These are phyloP conservation scores for Cactoblastis cactorum DNA, from an alignment of 2,888 invertebrate genomes.

Conservation along the genomic window DNA sequence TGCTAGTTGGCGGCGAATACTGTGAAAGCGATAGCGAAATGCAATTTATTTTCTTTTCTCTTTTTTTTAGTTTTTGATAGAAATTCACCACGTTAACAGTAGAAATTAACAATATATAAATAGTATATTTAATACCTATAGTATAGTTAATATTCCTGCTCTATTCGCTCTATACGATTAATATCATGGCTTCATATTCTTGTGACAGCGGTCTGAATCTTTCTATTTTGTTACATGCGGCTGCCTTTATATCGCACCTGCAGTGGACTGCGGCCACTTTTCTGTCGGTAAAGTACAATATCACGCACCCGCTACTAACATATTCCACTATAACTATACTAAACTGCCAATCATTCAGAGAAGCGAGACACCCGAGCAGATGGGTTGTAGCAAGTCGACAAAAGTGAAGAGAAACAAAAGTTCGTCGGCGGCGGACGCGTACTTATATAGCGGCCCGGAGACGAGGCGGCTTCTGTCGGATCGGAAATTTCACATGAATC, in stretches of 20 bases:
- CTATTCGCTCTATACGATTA: conserved; percentile 6
- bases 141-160: too few species aligned
- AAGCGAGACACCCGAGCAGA: conserved; percentile 57
- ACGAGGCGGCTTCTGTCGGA: conserved; percentile 59
- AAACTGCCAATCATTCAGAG: conserved; percentile 57
- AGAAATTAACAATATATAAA: background rate
- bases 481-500: conserved; percentile 63
- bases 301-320: conserved; percentile 81
- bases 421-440: conserved; percentile 68
- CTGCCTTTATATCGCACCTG: conserved; percentile 78
- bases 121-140: background rate
- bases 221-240: conserved; percentile 81
- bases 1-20: conserved; percentile 10
- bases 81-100: background rate
- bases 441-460: conserved; percentile 56
- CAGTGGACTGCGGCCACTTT: conserved; percentile 83
- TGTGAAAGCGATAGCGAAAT: conserved; percentile 10
- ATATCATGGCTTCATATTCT: conserved; percentile 20
- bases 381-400: conserved; percentile 47
- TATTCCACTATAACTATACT: conserved; percentile 64
- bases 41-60: conserved; percentile 1
- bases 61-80: background rate
- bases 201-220: conserved; percentile 56
- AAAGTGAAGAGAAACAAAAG: conserved; percentile 75
- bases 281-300: conserved; percentile 85